Evolutionary conservation across 2,888 invertebrate genomes (phyloP), one percentile per base, ranked within the genome.

Genomic region (Neoitamus cyanurus): DNA sequence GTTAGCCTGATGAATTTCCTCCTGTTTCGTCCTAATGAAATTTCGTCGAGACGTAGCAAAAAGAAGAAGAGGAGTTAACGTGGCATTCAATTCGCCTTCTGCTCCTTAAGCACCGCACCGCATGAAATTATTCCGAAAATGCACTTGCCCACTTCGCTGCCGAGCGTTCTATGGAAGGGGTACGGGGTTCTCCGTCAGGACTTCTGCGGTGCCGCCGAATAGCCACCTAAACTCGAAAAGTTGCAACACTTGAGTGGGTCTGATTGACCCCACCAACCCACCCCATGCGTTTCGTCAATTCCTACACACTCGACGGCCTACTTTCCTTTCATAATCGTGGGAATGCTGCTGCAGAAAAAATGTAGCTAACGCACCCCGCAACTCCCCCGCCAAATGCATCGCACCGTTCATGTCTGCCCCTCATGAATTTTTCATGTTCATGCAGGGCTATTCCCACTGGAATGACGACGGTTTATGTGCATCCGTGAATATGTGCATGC

Each of bases 391-490:
- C 20, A 48, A 20, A 48, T 73, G 37, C 83, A 42, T 70, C 20
- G 83, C 37, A 42, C 11, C 4, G 25, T 9, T 58, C 58, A 9
- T 58, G 73, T 25, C 20, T 42, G 42, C 36, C 83, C 75, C 58
- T 83, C 73, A 83, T 83, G 83, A 83, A 83, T 73, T 75, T 83
- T 83, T 83, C 75, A 83, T 83, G 13, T 31, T 83, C 42, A 31
- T 72, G 34, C 37, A 72, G 13, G 7, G 20, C 30, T 46, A 25
- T 20, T 25, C 58, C 58, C 31, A 46, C 42, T 31, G 37, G 20
- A 72, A 82, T 82, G 69, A 82, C 82, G 82, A 37, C 73, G 46
- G 36, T 83, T 83, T 48, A 34, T 83, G 48, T 78, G 78, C 72
- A 48, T 73, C n/a, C 48, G 31, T 42, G 42, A 15, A 42, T 70